These are phyloP conservation scores for Corbicula japonica DNA, from an alignment of 2,888 invertebrate species.

Conservation along the genomic window DNA sequence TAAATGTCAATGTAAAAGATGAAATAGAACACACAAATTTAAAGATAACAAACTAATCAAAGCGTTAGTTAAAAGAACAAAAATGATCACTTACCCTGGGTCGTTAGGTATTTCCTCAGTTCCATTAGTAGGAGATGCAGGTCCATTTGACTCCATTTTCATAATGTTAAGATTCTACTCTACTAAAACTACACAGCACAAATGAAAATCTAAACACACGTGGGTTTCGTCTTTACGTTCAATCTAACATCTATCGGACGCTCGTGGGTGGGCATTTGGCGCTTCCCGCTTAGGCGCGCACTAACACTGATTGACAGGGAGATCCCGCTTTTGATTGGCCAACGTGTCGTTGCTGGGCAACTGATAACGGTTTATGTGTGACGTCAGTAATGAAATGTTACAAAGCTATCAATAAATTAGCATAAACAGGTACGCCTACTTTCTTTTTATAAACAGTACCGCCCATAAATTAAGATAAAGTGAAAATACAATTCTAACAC, in stretches of 20 bases:
- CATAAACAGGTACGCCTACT: conserved; percentile 63
- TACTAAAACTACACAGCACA: conserved; percentile 77
- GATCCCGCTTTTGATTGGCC: conserved; percentile 71
- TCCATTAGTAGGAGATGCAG: conserved; percentile 76
- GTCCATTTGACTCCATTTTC: conserved; percentile 82
- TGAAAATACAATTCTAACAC: too few relatives aligned
- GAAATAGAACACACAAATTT: conserved; percentile 62
- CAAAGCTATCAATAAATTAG: conserved; percentile 54
- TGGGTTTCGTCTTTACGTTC: conserved; percentile 67
- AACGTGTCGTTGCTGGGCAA: conserved; percentile 71
- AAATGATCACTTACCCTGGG: conserved; percentile 91
- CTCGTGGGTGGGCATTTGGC: conserved; percentile 81
- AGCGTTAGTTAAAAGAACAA: conserved; percentile 86
- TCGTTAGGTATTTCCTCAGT: conserved; percentile 95
- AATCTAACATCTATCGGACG: conserved; percentile 75
- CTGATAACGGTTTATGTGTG: conserved; percentile 74
- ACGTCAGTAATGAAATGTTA: conserved; percentile 68
- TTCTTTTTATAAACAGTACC: conserved; percentile 58
- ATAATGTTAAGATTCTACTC: conserved; percentile 78
- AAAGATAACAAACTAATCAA: conserved; percentile 89
- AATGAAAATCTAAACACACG: conserved; percentile 74
- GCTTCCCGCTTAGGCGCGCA: conserved; percentile 79
- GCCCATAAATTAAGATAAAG: conserved; percentile 37
- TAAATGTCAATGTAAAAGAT: conserved; percentile 71
- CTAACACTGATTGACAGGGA: conserved; percentile 78